These are phyloP conservation scores for Oreochromis grahami DNA, from an alignment of 2,797 vertebrate species.

Conservation along the genomic window DNA sequence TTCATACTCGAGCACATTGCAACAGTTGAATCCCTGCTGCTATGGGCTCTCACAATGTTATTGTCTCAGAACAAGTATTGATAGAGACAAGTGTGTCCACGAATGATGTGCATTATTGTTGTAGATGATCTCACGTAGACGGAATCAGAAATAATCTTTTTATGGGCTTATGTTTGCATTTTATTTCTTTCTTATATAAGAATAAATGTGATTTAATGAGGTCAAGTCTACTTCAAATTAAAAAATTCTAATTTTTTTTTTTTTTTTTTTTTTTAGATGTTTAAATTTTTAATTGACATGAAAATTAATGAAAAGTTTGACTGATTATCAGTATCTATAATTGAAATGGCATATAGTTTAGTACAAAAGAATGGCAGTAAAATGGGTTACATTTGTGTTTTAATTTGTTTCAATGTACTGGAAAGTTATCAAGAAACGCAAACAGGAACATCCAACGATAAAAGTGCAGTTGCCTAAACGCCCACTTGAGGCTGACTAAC, in stretches of 20 bases:
- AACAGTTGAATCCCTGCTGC: conserved; percentile 31
- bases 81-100: not conserved
- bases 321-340: not conserved
- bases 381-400: not conserved
- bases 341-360: not conserved
- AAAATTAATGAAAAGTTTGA: not conserved
- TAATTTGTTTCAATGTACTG: not conserved
- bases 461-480: not conserved
- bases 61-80: conserved; percentile 2
- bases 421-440: not conserved
- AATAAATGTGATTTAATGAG: not conserved
- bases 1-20: conserved; percentile 29
- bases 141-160: not conserved
- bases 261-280: not conserved
- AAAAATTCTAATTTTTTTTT: no score
- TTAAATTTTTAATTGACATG: not conserved
- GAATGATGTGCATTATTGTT: not conserved
- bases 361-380: not conserved
- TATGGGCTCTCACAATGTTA: not conserved
- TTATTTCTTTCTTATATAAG: not conserved
- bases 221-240: not conserved
- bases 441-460: not conserved
- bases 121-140: not conserved
- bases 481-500: not conserved
- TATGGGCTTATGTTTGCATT: not conserved